Evolutionary conservation across 2,113 vertebrate genomes (phyloP).

Genomic region (Podarcis cretensis): DNA sequence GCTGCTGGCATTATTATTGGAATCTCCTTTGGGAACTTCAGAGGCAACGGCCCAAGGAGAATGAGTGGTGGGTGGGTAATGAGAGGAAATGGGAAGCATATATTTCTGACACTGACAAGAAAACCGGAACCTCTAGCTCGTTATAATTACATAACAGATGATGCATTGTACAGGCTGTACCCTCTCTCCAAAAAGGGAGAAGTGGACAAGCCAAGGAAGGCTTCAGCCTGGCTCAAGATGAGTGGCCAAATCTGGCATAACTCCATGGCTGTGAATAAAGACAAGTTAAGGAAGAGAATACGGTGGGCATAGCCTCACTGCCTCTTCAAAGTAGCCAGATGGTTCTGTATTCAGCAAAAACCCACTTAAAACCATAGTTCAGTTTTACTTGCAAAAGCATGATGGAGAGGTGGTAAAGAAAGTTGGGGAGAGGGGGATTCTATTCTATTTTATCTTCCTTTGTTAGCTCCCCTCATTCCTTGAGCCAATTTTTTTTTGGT

Average conservation of each 20-base stretch:
- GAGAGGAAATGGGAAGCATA: background rate
- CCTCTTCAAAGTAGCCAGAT: slow-evolving; percentile 43
- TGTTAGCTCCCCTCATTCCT: background rate
- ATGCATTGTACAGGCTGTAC: slow-evolving; percentile 70
- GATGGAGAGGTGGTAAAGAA: background rate
- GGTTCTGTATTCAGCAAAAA: slow-evolving; percentile 45
- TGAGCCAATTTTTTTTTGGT: background rate
- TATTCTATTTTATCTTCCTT: background rate
- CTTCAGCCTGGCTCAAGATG: slow-evolving; percentile 65
- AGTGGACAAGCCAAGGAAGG: slow-evolving; percentile 67
- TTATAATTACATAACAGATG: slow-evolving; percentile 71
- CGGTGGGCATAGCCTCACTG: slow-evolving; percentile 13
- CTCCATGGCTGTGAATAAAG: slow-evolving; percentile 52
- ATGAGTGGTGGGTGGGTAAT: background rate
- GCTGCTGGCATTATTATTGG: background rate
- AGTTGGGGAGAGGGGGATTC: background rate
- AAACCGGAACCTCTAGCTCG: slow-evolving; percentile 52
- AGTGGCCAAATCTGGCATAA: slow-evolving; percentile 58
- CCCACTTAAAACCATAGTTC: rapidly evolving
- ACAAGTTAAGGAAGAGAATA: slow-evolving; percentile 54
- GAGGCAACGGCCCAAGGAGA: slow-evolving; percentile 41
- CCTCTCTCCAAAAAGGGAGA: slow-evolving; percentile 66
- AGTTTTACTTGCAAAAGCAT: slow-evolving; percentile 19
- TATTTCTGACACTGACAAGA: slow-evolving; percentile 51
- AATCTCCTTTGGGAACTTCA: slow-evolving; percentile 19